Evolutionary conservation across 2,888 invertebrate genomes (phyloP).

Genomic region (Byasa hedistus): DNA sequence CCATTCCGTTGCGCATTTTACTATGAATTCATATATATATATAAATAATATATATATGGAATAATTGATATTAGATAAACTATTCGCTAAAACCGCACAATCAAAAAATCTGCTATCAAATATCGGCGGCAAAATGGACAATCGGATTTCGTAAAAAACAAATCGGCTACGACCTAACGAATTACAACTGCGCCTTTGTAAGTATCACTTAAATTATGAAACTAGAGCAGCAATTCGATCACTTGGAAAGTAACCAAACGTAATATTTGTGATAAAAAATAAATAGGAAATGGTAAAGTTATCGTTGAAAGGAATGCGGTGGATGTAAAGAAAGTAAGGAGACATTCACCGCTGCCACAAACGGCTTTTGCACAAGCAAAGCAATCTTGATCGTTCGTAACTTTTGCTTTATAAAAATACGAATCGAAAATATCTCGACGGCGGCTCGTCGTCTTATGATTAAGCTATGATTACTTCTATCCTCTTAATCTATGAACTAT

Average conservation of each 20-base stretch:
- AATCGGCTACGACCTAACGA: conserved; percentile 44
- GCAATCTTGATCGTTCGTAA: conserved; percentile 75
- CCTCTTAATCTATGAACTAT: conserved; percentile 69
- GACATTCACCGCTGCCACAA: conserved; percentile 57
- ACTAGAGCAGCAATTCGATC: conserved; percentile 17
- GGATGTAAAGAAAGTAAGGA: conserved; percentile 37
- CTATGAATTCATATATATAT: conserved; percentile 34
- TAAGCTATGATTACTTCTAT: conserved; percentile 75
- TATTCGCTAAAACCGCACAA: conserved; percentile 35
- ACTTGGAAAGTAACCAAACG: background rate
- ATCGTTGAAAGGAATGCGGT: conserved; percentile 39
- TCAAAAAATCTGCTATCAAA: conserved; percentile 38
- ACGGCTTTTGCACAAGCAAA: conserved; percentile 69
- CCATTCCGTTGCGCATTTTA: conserved; percentile 30
- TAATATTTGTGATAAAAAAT: background rate
- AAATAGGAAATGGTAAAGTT: background rate
- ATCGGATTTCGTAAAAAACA: conserved; percentile 46
- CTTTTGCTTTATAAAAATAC: conserved; percentile 80
- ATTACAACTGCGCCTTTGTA: conserved; percentile 65
- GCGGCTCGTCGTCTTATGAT: conserved; percentile 71
- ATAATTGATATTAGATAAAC: conserved; percentile 39
- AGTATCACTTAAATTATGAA: conserved; percentile 42
- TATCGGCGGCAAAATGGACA: conserved; percentile 36
- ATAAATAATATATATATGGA: conserved; percentile 11
- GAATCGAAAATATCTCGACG: conserved; percentile 79